Percentiles rank a stretch among this genome's conserved stretches.
phyloP scores from a whole-genome alignment of 2,797 vertebrate genomes.

The Acanthurus tractus region DNA sequence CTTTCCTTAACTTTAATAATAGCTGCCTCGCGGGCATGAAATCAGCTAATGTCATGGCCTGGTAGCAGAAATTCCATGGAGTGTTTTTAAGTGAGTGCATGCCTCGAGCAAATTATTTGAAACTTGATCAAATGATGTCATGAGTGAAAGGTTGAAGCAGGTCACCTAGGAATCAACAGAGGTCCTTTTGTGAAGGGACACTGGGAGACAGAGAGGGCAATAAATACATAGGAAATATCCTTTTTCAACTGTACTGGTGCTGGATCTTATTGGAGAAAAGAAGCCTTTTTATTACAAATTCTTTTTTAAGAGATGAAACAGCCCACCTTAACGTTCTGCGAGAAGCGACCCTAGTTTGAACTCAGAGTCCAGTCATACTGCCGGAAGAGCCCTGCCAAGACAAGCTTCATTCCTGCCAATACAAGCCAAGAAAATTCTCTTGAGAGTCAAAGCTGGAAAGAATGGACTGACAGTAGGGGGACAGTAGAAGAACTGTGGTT shows the following conservation, averaged over 20 bases:
- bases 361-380: constrained; percentile 35
- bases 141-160: constrained; percentile 39
- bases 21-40: constrained; percentile 49
- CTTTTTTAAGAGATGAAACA: constrained; percentile 45
- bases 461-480: constrained; percentile 59
- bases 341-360: constrained; percentile 59
- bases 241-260: constrained; percentile 4
- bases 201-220: constrained; percentile 20
- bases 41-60: constrained; percentile 38
- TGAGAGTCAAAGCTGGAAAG: constrained; percentile 65
- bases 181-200: constrained; percentile 9
- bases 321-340: constrained; percentile 39
- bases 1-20: constrained; percentile 54
- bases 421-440: constrained; percentile 65
- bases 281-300: constrained; percentile 23
- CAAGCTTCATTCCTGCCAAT: constrained; percentile 61
- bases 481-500: constrained; percentile 61
- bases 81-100: constrained; percentile 39
- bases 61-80: constrained; percentile 38
- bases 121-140: constrained; percentile 50
- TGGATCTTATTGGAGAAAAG: constrained; percentile 16
- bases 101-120: constrained; percentile 29
- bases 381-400: constrained; percentile 61
- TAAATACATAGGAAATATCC: constrained; percentile 9
- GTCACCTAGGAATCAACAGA: constrained; percentile 29